Evolutionary conservation across 2,888 invertebrate species (phyloP), one percentile per base, ranked within the genome.

Genomic region (Ariolimax columbianus): DNA sequence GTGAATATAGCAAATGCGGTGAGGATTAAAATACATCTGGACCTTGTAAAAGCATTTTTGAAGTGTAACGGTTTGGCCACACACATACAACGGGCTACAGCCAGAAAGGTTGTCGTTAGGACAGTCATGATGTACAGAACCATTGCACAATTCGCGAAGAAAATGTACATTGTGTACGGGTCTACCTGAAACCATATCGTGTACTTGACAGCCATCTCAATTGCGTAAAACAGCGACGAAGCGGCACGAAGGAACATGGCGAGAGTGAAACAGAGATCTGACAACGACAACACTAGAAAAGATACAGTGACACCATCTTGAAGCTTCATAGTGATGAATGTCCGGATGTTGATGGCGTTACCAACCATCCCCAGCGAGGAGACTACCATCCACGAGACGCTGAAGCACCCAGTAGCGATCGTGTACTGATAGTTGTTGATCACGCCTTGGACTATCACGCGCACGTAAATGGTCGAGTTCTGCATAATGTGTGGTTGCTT

Each of bases 71-170:
- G 83, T n/a, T 47, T 77, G 17, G 68, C 68, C 14, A 83, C 77
- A 63, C 83, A 83, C 66, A 83, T 43, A 36, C 77, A 83, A 11
- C 83, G 77, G 17, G 68, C 68, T 17, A 83, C 63, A 36, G 83
- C 83, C n/a, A 83, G 40, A 30, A 68, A 83, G 23, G 47, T 77
- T 66, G 83, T 77, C 1, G 68, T 83, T 26, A 83, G 55, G 2
- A 77, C 66, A 3, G 77, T 77, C 66, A 68, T 83, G 1, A 77
- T 68, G 38, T 77, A 68, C 6, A 83, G 51, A 0, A 83, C 30
- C n/a, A 68, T 75, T 7, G 47, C 38, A 36, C 43, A 77, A 33
- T 83, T 83, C 7, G 77, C 77, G 30, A 59, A 77, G 30, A 77
- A 51, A 6, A 77, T 77, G n/a, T 68, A 77, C 40, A 68, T 19